Evolutionary conservation across 2,797 vertebrate genomes (phyloP), one percentile per base, ranked within the genome.

Genomic region (Tenualosa thibaudeaui): DNA sequence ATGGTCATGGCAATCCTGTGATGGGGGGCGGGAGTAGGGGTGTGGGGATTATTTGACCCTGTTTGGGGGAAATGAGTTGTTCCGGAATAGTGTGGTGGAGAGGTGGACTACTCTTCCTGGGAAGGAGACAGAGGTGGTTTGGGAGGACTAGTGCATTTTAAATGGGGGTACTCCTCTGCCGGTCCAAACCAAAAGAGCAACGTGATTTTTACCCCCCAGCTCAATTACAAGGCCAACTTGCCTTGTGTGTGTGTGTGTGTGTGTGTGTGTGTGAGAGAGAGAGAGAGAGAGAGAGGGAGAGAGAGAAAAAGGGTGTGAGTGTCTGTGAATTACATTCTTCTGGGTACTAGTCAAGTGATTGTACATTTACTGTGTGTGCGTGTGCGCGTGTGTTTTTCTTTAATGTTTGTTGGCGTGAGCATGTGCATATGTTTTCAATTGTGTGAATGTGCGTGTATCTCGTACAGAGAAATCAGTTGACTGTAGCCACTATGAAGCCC

Each of bases 371-470:
- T 68, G 24, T 68, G 49, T 62, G 54, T 89, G 87, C 88, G 81
- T 81, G 84, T 86, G 83, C 81, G 75, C 86, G 83, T 56, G 50
- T 85, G 86, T 89, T 68, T 84, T 83, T 84, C 62, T 84, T n/a
- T n/a, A n/a, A 31, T 31, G 31, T 1, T 0, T 31, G 31, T 31
- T 31, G 31, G 83, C 85, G 81, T 82, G 82, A 81, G 71, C 83
- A 68, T 84, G 86, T 81, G 81, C 81, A 75, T 84, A 83, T 86
- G 83, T 87, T 78, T 46, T 68, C 46, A 83, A 81, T 71, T 78
- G 68, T 86, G 60, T 71, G 53, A 82, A 81, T 65, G 62, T 24
- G n/a, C 31, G n/a, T 71, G 65, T 15, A 71, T 71, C 65, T 71
- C 31, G 31, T 31, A 24, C 65, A 71, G 65, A 9, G 65, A 40